A percentile compares a stretch with the other conserved stretches of the same genome.
Evolutionary conservation across 2,113 vertebrate species (phyloP).

Genomic region (Rhizomys pruinosus): DNA sequence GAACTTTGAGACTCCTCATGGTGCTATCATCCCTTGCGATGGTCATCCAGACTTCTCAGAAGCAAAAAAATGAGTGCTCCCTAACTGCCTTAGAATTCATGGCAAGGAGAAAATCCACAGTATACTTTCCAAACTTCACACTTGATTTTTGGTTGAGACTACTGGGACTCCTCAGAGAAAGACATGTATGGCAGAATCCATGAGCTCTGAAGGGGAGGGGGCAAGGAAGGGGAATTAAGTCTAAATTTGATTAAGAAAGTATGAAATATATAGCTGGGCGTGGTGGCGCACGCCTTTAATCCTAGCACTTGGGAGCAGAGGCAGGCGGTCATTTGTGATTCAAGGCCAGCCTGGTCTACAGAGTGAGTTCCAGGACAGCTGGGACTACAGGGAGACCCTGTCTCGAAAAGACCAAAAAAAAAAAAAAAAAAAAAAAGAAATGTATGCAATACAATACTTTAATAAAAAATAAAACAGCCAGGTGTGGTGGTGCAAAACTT

Average conservation of each 20-base stretch:
- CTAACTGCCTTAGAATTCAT: slow-evolving; percentile 2
- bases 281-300: too few species aligned
- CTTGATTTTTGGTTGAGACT: slow-evolving; percentile 34
- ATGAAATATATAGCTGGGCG: too few species aligned
- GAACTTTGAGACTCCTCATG: slow-evolving; percentile 67
- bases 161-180: neutral
- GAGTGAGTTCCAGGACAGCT: too few species aligned
- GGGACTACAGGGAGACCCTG: too few species aligned
- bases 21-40: slow-evolving; percentile 75
- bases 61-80: slow-evolving; percentile 38
- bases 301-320: too few species aligned
- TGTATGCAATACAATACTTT: neutral
- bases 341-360: neutral
- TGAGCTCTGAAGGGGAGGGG: too few species aligned
- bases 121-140: neutral
- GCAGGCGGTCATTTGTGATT: neutral
- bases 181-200: too few species aligned
- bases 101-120: neutral
- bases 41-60: slow-evolving; percentile 44
- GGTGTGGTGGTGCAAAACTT: too few species aligned
- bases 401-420: too few species aligned
- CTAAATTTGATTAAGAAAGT: too few species aligned
- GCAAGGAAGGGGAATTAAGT: too few species aligned
- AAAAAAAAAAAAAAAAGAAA: neutral
- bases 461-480: too few species aligned